phyloP scores from a whole-genome alignment of 30 jellyfish, hydroid and myxozoan genomes.

The Sanderia malayensis region DNA sequence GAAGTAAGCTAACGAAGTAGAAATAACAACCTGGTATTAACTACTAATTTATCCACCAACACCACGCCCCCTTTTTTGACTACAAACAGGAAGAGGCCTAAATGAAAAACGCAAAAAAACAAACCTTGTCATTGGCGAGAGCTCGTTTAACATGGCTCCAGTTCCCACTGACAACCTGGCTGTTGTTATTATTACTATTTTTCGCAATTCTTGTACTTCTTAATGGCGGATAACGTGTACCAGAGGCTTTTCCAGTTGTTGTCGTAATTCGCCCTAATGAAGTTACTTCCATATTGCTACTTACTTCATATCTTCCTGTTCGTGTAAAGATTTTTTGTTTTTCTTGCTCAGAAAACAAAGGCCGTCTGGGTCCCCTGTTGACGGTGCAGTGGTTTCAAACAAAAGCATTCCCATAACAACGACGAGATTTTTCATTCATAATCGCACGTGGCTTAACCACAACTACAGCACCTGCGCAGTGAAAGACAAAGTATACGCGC shows the following conservation, averaged over 20 bases:
- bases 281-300: neutral
- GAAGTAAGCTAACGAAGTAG: too few species aligned
- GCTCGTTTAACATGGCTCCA: conserved; percentile 67
- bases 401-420: conserved; percentile 42
- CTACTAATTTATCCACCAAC: too few species aligned
- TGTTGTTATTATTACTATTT: neutral
- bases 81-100: too few species aligned
- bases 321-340: neutral
- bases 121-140: conserved; percentile 55
- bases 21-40: too few species aligned
- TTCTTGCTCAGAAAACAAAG: too few species aligned
- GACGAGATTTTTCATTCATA: conserved; percentile 39
- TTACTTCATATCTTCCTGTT: neutral
- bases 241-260: conserved; percentile 41
- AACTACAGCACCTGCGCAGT: too few species aligned
- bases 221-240: conserved; percentile 50
- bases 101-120: neutral
- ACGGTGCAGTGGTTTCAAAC: conserved; percentile 26
- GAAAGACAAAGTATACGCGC: too few species aligned
- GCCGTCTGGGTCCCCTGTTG: conserved; percentile 64
- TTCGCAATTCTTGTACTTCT: conserved; percentile 39
- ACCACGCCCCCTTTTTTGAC: neutral
- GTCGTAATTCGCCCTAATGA: conserved; percentile 24
- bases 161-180: conserved; percentile 45
- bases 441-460: neutral